phyloP scores from a whole-genome alignment of 2,113 vertebrate genomes.

The Rallus limicola region DNA sequence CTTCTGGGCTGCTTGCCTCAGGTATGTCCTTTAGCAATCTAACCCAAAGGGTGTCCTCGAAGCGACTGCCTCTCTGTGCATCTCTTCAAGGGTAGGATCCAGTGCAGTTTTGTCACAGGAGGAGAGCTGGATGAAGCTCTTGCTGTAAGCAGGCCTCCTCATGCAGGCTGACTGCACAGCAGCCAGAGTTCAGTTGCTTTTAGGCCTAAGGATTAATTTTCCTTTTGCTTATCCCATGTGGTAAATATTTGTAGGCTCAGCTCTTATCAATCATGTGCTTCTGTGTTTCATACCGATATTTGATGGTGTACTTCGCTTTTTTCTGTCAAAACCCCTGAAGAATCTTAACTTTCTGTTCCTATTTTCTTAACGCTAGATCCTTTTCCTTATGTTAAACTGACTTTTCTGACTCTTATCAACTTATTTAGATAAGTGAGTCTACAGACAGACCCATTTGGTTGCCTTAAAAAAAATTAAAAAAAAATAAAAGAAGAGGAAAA shows the following conservation, averaged over 20 bases:
- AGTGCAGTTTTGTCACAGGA: rapidly evolving
- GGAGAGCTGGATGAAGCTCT: neutral
- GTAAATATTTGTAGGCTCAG: neutral
- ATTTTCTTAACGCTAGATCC: neutral
- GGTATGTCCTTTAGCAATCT: neutral
- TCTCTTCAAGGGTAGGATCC: neutral
- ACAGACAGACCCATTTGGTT: neutral
- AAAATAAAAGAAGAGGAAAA: neutral
- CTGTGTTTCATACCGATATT: neutral
- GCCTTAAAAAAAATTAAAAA: neutral
- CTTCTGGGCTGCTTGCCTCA: neutral
- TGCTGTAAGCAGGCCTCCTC: neutral
- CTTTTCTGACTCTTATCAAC: neutral
- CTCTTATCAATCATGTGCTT: neutral
- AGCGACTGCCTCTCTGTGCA: neutral
- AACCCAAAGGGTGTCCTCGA: neutral
- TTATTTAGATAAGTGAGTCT: neutral
- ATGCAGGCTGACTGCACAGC: neutral
- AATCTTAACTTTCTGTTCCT: neutral
- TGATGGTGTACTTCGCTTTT: neutral
- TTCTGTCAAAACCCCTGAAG: neutral
- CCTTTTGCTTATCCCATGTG: neutral
- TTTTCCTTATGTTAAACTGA: neutral
- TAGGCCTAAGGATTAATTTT: neutral
- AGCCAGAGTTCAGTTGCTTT: neutral